A percentile compares a stretch with the other conserved stretches of the same genome.
phyloP scores from a whole-genome alignment of 37 sponge, comb jelly and placozoan genomes.

The Eunapius fragilis region DNA sequence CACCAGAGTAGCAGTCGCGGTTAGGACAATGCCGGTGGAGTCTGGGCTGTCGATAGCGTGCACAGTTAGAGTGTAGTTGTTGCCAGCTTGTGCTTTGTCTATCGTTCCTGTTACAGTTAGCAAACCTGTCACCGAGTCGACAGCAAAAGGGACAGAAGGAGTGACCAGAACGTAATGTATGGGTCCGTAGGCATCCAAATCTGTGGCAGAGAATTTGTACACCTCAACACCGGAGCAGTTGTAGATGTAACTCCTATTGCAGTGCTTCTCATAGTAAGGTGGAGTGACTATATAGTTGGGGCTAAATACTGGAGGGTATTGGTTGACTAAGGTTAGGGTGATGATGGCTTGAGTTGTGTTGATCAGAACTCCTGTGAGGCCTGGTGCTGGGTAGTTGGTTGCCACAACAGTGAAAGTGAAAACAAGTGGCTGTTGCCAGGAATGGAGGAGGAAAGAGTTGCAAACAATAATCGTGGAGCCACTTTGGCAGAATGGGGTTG shows the following conservation, averaged over 20 bases:
- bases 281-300: neutral
- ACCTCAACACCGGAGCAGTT: constrained; percentile 31
- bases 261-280: constrained; percentile 27
- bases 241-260: neutral
- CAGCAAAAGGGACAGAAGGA: constrained; percentile 36
- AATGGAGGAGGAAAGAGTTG: constrained; percentile 32
- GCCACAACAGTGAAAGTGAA: constrained; percentile 27
- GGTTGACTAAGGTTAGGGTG: constrained; percentile 48
- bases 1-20: constrained; percentile 17
- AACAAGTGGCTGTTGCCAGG: constrained; percentile 15
- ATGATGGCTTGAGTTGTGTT: constrained; percentile 24
- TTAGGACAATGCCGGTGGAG: constrained; percentile 18
- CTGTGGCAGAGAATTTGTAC: constrained; percentile 47
- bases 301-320: constrained; percentile 40
- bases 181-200: constrained; percentile 49
- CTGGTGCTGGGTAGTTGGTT: constrained; percentile 14
- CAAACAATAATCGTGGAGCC: constrained; percentile 48
- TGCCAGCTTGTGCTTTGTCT: constrained; percentile 26
- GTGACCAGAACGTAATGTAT: constrained; percentile 26
- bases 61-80: constrained; percentile 34
- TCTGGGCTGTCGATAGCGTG: constrained; percentile 48
- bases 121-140: constrained; percentile 38
- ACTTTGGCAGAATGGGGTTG: constrained; percentile 53
- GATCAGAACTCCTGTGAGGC: neutral
- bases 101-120: constrained; percentile 25